Conservation (phyloP, 2,113 vertebrate species). For the Polypterus senegalus region DNA sequence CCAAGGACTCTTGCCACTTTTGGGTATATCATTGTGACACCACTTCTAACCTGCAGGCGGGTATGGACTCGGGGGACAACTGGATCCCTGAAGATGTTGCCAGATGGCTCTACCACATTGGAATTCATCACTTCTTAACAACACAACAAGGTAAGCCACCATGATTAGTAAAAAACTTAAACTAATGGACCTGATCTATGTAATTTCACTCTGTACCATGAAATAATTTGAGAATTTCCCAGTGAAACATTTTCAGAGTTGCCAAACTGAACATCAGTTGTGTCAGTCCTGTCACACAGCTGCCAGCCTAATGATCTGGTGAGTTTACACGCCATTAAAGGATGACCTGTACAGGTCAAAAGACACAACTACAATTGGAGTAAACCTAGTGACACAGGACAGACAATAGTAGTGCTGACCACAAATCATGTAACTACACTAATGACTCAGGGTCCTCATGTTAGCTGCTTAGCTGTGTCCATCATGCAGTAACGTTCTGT, state of each 20-base stretch:
- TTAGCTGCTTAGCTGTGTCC: too few species aligned
- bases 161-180: background rate
- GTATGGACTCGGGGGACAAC: constrained; percentile 50
- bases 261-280: background rate
- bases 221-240: background rate
- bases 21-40: background rate
- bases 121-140: constrained; percentile 41
- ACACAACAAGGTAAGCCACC: constrained; percentile 33
- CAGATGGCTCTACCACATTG: constrained; percentile 43
- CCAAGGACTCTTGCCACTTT: background rate
- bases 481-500: too few species aligned
- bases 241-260: background rate
- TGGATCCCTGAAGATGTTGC: constrained; percentile 52
- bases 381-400: too few species aligned
- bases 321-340: background rate
- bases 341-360: too few species aligned
- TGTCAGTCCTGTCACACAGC: background rate
- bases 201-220: too few species aligned
- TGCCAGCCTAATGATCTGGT: background rate
- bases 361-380: too few species aligned
- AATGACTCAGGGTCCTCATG: too few species aligned
- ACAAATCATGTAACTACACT: too few species aligned
- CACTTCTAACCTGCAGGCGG: constrained; percentile 12
- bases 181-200: background rate
- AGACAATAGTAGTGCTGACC: too few species aligned